Percentiles rank a stretch among this genome's conserved stretches.
phyloP scores from a whole-genome alignment of 2,888 invertebrate species.

The Drepanosiphum platanoidis region DNA sequence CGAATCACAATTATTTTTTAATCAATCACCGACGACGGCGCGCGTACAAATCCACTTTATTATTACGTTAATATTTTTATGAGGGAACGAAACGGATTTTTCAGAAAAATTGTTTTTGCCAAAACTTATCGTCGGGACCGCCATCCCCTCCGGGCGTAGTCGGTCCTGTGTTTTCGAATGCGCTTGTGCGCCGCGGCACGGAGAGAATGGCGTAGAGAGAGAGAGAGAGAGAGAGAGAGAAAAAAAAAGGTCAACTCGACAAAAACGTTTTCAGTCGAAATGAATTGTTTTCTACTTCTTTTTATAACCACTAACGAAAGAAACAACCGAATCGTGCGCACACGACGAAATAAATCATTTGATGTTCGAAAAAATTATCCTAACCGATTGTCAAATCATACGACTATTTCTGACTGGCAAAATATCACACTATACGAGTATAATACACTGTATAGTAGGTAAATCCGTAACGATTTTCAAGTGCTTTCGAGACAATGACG shows the following conservation, averaged over 20 bases:
- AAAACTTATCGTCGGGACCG: neutral
- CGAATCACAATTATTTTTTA: neutral
- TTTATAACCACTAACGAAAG: neutral
- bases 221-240: neutral
- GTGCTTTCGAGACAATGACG: no score
- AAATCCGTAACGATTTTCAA: neutral
- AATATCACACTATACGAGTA: no score
- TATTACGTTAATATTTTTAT: neutral
- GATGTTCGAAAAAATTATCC: neutral
- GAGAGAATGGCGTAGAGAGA: neutral
- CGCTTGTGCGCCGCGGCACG: neutral
- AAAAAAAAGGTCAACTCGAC: constrained; percentile 37
- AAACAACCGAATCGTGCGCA: neutral
- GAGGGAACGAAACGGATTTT: neutral
- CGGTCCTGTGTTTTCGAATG: neutral
- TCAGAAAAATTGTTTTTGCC: constrained; percentile 19
- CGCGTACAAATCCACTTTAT: neutral
- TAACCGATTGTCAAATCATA: neutral
- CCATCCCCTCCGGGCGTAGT: neutral
- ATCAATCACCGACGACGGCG: constrained; percentile 9
- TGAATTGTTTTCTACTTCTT: neutral
- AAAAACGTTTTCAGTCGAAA: neutral
- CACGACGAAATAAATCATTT: neutral
- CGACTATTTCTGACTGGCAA: no score
- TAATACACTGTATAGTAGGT: no score